These are phyloP conservation scores for Idaea biselata DNA, from an alignment of 2,888 invertebrate genomes.

Conservation along the genomic window DNA sequence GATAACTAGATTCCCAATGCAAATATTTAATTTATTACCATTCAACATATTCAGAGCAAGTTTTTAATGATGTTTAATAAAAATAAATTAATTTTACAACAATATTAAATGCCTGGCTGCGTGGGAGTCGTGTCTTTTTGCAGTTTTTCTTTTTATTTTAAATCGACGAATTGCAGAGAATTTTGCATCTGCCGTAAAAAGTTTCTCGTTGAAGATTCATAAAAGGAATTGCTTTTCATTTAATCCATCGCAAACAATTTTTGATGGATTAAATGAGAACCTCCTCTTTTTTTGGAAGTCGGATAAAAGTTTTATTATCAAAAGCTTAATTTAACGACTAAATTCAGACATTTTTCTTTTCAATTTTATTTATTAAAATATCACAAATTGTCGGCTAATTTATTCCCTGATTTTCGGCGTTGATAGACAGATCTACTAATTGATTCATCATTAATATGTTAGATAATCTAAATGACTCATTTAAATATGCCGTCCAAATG, in stretches of 20 bases:
- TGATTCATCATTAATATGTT: not conserved
- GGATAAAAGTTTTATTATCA: too few relatives aligned
- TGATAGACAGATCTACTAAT: not conserved
- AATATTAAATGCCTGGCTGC: not conserved
- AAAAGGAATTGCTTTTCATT: too few relatives aligned
- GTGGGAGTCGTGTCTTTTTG: not conserved
- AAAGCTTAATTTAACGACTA: too few relatives aligned
- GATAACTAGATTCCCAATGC: not conserved
- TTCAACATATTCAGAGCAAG: not conserved
- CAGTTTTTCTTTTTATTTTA: not conserved
- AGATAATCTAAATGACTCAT: not conserved
- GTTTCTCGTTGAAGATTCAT: not conserved
- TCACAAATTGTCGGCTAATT: too few relatives aligned
- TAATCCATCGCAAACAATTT: too few relatives aligned
- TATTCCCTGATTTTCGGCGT: too few relatives aligned
- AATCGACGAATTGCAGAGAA: not conserved
- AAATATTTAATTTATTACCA: not conserved
- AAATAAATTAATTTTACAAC: constrained; percentile 1
- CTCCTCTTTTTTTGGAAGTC: too few relatives aligned
- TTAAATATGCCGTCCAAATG: not conserved
- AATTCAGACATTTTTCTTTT: too few relatives aligned
- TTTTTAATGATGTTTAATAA: constrained; percentile 1
- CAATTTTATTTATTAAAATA: too few relatives aligned
- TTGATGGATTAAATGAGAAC: too few relatives aligned
- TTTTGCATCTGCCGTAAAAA: not conserved